phyloP scores from a whole-genome alignment of 2,888 invertebrate genomes.

The Caenorhabditis zanzibari region DNA sequence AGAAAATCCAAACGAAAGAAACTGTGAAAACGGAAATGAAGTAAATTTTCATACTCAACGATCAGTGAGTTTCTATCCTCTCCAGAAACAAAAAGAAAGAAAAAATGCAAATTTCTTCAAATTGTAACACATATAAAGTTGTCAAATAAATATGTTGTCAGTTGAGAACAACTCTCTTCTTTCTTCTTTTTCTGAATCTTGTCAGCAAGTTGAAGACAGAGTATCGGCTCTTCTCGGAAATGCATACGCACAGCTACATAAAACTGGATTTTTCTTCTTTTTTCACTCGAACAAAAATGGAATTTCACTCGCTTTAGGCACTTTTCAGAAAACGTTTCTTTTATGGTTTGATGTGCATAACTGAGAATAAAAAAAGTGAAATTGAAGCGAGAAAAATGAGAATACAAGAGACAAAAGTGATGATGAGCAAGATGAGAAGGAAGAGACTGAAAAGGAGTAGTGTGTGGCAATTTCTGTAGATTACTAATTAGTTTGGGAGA shows the following conservation, averaged over 20 bases:
- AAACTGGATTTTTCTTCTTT: constrained; percentile 52
- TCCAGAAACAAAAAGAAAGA: background rate
- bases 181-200: constrained; percentile 32
- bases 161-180: constrained; percentile 14
- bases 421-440: constrained; percentile 4
- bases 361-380: background rate
- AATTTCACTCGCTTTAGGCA: constrained; percentile 31
- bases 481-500: constrained; percentile 60
- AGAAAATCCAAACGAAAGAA: too few species aligned
- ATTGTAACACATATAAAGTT: constrained; percentile 42
- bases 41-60: background rate
- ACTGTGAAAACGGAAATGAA: background rate
- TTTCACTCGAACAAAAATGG: constrained; percentile 33
- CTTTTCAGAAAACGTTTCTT: constrained; percentile 21
- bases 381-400: constrained; percentile 6
- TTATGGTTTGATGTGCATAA: constrained; percentile 18
- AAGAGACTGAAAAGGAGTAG: constrained; percentile 27
- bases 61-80: background rate
- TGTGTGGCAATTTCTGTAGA: constrained; percentile 52
- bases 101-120: constrained; percentile 35
- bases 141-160: constrained; percentile 56
- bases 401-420: constrained; percentile 6
- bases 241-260: constrained; percentile 47
- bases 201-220: constrained; percentile 34
- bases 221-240: constrained; percentile 50